Evolutionary conservation across 2,888 invertebrate genomes (phyloP), one percentile per base, ranked within the genome.

Genomic region (Pristionchus fissidentatus): DNA sequence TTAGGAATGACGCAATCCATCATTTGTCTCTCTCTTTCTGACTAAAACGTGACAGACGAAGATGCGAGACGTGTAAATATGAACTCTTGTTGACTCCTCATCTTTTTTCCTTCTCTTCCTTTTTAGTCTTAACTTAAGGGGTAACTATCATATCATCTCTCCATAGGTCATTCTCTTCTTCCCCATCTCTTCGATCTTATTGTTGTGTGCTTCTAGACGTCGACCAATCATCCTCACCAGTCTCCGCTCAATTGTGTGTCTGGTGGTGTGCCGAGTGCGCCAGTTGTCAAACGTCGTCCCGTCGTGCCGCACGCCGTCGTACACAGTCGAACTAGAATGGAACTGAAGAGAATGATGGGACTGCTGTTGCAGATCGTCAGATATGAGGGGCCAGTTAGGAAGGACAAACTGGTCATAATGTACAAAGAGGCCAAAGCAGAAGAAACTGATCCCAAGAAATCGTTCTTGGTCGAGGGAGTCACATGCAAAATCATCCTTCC

Each of bases 401-500:
- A 87, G 29, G 88, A 88, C 46, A 88, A 88, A 84, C 84, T 88
- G 22, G 83, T 88, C 8, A 85, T 88, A 2, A 79, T 87, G 83
- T 84, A 85, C 60, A 89, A 88, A 84, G 87, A 87, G 62, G 87
- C 89, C 8, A 87, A 86, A 70, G 85, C 86, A 70, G 75, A 82
- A 13, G 87, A 88, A 60, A 86, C 85, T 52, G 87, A 88, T 84
- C 83, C 88, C 5, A 83, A 83, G 83, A 85, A 84, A n/a, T 84
- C 85, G n/a, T 87, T 87, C 79, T 84, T 86, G 55, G 84, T 84
- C 29, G 85, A 85, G 15, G 80, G 80, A 80, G 60, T 80, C 26
- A 60, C 80, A 15, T 80, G 80, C 80, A 80, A 80, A 60, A 57
- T 80, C 0, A 80, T 80, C 13, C 80, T 80, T 8, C 80, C 80